A percentile compares a stretch with the other conserved stretches of the same genome.
phyloP scores from a whole-genome alignment of 2,797 vertebrate species.

The Cryptoprocta ferox region DNA sequence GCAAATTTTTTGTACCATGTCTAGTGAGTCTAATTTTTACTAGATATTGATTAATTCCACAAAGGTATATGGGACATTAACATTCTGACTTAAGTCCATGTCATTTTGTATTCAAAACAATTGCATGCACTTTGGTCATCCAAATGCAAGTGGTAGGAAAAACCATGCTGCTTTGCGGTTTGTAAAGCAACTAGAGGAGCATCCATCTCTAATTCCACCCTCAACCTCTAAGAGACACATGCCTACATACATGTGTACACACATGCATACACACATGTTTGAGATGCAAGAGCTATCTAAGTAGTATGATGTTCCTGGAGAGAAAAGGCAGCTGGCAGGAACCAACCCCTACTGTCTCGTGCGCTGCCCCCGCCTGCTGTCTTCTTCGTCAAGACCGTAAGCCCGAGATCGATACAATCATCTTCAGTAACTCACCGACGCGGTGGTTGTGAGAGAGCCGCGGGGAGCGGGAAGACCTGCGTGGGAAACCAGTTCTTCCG shows the following conservation, averaged over 20 bases:
- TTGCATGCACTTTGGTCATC: background rate
- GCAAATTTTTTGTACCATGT: background rate
- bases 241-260: background rate
- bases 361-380: background rate
- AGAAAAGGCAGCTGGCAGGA: background rate
- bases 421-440: background rate
- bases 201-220: background rate
- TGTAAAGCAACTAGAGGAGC: background rate
- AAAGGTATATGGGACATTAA: background rate
- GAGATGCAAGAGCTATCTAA: background rate
- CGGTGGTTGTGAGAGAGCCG: background rate
- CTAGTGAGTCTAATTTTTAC: background rate
- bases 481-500: background rate
- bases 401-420: background rate
- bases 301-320: background rate
- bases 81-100: background rate
- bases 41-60: background rate
- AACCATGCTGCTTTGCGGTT: background rate
- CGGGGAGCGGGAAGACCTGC: background rate
- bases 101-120: constrained; percentile 43
- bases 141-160: background rate
- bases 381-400: background rate
- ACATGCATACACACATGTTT: background rate
- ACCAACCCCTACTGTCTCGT: background rate
- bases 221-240: background rate